Conservation (phyloP, 2,888 invertebrate species). For the Seira ritae region DNA sequence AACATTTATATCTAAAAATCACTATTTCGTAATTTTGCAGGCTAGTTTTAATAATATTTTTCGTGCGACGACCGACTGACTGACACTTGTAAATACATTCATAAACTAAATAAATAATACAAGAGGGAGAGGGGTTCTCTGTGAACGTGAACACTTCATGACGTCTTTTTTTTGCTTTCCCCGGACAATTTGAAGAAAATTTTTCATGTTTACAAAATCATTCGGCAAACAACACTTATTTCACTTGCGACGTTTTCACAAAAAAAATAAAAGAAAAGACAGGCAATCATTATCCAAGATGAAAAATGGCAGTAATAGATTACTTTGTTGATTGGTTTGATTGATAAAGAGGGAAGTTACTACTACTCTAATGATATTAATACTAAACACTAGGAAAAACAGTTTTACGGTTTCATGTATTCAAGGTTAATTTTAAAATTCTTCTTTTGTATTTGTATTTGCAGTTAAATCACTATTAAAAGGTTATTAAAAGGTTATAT, state of each 20-base stretch:
- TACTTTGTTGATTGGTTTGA: no score
- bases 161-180: neutral
- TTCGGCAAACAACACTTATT: neutral
- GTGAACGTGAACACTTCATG: neutral
- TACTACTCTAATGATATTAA: no score
- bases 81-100: neutral
- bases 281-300: neutral
- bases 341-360: no score
- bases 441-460: neutral
- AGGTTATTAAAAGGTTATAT: neutral
- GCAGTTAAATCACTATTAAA: neutral
- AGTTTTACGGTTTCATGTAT: neutral
- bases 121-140: neutral
- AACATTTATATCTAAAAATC: neutral
- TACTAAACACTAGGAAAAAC: neutral
- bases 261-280: neutral
- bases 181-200: neutral
- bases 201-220: neutral
- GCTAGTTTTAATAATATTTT: neutral
- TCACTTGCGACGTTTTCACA: neutral
- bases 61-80: conserved; percentile 6
- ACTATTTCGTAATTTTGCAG: neutral
- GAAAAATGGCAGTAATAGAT: neutral
- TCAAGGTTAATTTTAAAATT: neutral
- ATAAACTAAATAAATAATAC: neutral